Evolutionary conservation across 2,113 vertebrate species (phyloP), one percentile per base, ranked within the genome.

Genomic region (Ranitomeya imitator): DNA sequence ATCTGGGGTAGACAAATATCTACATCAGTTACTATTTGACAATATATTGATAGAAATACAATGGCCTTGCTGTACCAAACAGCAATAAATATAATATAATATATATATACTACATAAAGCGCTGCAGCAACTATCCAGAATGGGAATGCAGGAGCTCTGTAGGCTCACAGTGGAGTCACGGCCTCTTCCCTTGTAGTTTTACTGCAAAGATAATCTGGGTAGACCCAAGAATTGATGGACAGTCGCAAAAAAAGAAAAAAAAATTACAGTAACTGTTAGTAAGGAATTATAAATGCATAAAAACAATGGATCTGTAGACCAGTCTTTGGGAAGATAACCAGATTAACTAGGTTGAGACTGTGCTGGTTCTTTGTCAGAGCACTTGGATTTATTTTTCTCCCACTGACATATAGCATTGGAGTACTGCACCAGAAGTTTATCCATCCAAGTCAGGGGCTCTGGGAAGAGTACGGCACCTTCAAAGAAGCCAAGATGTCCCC

Each of bases 361-460:
- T 65, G 90, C 87, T 80, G 92, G 93, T 91, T 95, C 94, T 1
- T 92, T 61, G 59, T 97, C 95, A 0, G 97, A 95, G 95, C 98
- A 99, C 63, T 96, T 95, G 4, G 95, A 94, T 93, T 98, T 99
- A 93, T 95, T 98, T 82, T 95, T 97, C 92, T 99, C 97, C 98
- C 98, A 99, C 87, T 99, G 98, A 94, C 97, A 99, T 69, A 99
- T 95, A 92, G 98, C 94, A 6, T 98, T 96, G 92, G 97, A 94
- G 31, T 99, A 99, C 85, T 97, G 96, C 90, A 99, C 96, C 60
- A 99, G 97, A 31, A 99, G 96, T 93, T 99, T 99, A 94, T 99
- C 98, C 98, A 99, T 99, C 98, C 98, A 99, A 26, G 98, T 99
- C 83, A 99, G 96, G 6, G 98, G 98, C 83, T 99, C 96, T 0